A percentile compares a stretch with the other conserved stretches of the same genome.
phyloP scores from a whole-genome alignment of 2,888 invertebrate genomes.

The Myopa testacea region DNA sequence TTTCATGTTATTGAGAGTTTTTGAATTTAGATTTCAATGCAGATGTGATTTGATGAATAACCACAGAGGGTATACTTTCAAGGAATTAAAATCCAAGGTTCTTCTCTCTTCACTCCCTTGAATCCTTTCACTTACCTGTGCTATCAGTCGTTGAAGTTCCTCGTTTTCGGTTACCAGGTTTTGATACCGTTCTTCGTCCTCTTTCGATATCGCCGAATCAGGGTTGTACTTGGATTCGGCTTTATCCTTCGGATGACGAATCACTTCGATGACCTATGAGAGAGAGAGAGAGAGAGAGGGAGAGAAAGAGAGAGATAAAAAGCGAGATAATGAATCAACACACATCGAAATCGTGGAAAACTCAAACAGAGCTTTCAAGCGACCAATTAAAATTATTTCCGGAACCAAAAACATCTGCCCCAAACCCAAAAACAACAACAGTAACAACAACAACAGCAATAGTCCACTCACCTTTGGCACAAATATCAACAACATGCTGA shows the following conservation, averaged over 20 bases:
- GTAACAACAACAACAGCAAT: not conserved
- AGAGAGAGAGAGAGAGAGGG: constrained; percentile 35
- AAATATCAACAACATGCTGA: constrained; percentile 98
- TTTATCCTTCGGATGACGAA: constrained; percentile 88
- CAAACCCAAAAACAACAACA: too few species aligned
- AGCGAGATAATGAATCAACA: not conserved
- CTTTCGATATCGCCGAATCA: constrained; percentile 83
- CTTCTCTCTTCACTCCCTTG: too few species aligned
- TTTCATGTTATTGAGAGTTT: too few species aligned
- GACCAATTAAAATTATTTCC: too few species aligned
- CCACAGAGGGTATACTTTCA: too few species aligned
- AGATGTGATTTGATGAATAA: too few species aligned
- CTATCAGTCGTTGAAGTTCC: constrained; percentile 93
- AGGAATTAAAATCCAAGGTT: too few species aligned
- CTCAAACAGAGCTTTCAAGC: too few species aligned
- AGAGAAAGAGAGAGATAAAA: not conserved
- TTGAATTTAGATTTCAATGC: too few species aligned
- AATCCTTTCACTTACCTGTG: constrained; percentile 77
- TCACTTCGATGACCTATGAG: constrained; percentile 83
- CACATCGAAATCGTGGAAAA: not conserved
- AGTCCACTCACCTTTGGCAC: constrained; percentile 86
- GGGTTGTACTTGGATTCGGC: constrained; percentile 89
- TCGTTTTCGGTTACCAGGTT: constrained; percentile 95
- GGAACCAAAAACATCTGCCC: too few species aligned
- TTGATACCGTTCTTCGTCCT: constrained; percentile 95